These are phyloP conservation scores for Megaceryle maxima DNA, from an alignment of 2,113 vertebrate species.

Conservation along the genomic window DNA sequence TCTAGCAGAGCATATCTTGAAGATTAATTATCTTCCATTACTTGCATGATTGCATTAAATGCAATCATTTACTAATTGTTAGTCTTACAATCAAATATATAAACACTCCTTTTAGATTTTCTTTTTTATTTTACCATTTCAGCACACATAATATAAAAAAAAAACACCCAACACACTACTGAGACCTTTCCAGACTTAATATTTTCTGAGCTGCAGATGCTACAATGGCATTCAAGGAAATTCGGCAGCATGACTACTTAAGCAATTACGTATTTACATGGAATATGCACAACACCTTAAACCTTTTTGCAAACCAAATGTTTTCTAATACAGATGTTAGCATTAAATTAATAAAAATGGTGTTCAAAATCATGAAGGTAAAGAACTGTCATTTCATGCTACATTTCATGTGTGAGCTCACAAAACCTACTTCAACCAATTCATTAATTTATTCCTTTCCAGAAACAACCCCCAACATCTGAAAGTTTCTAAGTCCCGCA, in stretches of 20 bases:
- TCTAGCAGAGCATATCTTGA: background rate
- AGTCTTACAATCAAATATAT: background rate
- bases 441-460: background rate
- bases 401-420: background rate
- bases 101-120: background rate
- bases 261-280: background rate
- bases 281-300: background rate
- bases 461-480: background rate
- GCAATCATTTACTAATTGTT: background rate
- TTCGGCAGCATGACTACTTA: background rate
- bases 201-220: background rate
- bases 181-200: background rate
- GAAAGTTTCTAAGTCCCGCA: background rate
- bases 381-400: background rate
- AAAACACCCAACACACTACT: background rate
- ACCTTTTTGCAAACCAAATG: slow-evolving; percentile 7
- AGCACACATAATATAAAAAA: background rate
- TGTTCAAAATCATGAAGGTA: background rate
- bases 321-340: slow-evolving; percentile 10
- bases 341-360: background rate
- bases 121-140: background rate
- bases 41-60: no score
- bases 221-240: background rate
- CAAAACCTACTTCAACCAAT: background rate
- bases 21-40: background rate